These are phyloP conservation scores for Dasysyrphus albostriatus DNA, from an alignment of 2,888 invertebrate genomes.

Conservation along the genomic window DNA sequence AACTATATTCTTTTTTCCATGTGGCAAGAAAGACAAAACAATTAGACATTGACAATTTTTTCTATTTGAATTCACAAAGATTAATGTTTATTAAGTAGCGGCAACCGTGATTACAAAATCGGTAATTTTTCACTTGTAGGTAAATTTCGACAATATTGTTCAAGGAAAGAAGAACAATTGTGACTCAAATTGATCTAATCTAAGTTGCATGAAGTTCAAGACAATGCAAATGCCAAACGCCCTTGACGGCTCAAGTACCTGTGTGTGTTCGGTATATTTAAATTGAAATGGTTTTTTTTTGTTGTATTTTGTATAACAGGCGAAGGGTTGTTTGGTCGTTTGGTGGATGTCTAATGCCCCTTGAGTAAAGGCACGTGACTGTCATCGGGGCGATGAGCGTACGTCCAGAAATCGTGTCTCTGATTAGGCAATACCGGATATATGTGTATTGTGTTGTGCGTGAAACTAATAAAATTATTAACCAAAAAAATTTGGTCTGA, in stretches of 20 bases:
- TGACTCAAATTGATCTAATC: slow-evolving; percentile 73
- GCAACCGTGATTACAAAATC: slow-evolving; percentile 29
- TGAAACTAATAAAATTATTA: slow-evolving; percentile 75
- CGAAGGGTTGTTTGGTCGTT: slow-evolving; percentile 48
- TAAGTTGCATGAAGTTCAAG: slow-evolving; percentile 62
- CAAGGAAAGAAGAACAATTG: slow-evolving; percentile 55
- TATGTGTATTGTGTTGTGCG: slow-evolving; percentile 47
- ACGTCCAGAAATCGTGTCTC: slow-evolving; percentile 82
- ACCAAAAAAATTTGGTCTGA: slow-evolving; percentile 69
- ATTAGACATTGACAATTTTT: too few species aligned
- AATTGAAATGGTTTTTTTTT: slow-evolving; percentile 55
- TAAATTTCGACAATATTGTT: slow-evolving; percentile 36
- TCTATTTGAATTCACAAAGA: too few species aligned
- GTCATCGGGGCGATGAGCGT: slow-evolving; percentile 82
- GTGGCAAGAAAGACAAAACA: too few species aligned
- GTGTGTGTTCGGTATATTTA: slow-evolving; percentile 60
- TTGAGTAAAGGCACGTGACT: slow-evolving; percentile 83
- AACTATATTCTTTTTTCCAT: too few species aligned
- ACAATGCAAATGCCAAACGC: slow-evolving; percentile 55
- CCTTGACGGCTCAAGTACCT: slow-evolving; percentile 72
- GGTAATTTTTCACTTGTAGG: slow-evolving; percentile 37
- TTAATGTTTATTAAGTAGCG: neutral
- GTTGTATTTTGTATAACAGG: neutral
- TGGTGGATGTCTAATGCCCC: slow-evolving; percentile 77
- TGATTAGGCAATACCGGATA: slow-evolving; percentile 79